Conservation (phyloP, 1,140 invertebrate species). For the Drosophila ercepeae region DNA sequence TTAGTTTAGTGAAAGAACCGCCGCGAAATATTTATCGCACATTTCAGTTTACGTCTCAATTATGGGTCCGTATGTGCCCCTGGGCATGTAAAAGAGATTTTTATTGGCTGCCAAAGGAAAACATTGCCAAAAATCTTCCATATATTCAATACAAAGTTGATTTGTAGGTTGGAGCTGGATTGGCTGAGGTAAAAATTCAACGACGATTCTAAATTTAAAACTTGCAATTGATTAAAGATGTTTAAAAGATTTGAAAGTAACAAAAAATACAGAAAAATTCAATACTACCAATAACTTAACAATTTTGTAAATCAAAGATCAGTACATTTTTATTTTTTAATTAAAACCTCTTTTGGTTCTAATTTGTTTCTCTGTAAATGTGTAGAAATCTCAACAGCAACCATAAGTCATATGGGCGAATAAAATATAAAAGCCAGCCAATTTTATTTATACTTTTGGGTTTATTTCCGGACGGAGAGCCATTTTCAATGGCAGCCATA, state of each 20-base stretch:
- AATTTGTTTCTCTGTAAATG: neutral
- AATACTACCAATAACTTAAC: neutral
- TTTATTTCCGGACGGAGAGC: slow-evolving; percentile 21
- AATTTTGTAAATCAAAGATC: neutral
- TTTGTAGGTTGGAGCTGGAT: too few species aligned
- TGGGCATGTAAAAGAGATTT: slow-evolving; percentile 23
- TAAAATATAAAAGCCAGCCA: slow-evolving; percentile 21
- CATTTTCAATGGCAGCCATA: slow-evolving; percentile 48
- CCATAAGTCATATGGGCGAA: slow-evolving; percentile 30
- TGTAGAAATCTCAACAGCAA: slow-evolving; percentile 13
- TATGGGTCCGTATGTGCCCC: slow-evolving; percentile 24
- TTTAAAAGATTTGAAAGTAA: too few species aligned
- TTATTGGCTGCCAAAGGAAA: slow-evolving; percentile 24
- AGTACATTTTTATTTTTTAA: neutral
- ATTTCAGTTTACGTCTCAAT: slow-evolving; percentile 47
- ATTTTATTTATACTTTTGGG: slow-evolving; percentile 48
- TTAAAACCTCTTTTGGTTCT: neutral
- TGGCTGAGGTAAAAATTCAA: too few species aligned
- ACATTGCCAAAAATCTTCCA: neutral
- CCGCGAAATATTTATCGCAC: slow-evolving; percentile 32
- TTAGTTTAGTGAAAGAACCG: slow-evolving; percentile 54
- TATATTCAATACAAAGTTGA: neutral
- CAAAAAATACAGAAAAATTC: too few species aligned
- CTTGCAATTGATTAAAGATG: too few species aligned
- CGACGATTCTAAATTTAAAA: too few species aligned